Evolutionary conservation across 1,140 invertebrate species (phyloP), one percentile per base, ranked within the genome.

Genomic region (Drosophila parvula): DNA sequence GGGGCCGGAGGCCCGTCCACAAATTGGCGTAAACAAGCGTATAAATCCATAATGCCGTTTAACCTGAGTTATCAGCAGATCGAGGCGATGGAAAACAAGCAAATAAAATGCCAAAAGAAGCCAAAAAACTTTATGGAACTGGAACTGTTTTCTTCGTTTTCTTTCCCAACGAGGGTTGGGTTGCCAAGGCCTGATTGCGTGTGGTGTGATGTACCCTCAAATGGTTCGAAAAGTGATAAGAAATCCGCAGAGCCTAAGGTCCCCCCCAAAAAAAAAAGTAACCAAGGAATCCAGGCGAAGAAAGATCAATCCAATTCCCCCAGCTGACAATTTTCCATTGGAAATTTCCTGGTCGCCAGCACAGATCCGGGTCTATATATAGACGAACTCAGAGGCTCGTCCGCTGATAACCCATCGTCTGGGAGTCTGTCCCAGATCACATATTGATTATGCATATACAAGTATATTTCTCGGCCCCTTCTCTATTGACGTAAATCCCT

Each of bases 11-110:
- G 79, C 83, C 76, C 74, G 84, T 71, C 79, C 63, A 18, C n/a
- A 80, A 60, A 60, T 85, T 62, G 78, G 81, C 71, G 84, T 88
- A 88, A 88, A 88, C 83, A 89, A 88, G 79, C 69, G 63, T 83
- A 88, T 88, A 88, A 88, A 88, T 83, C 53, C 73, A 70, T 70
- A 88, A 88, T 76, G 69, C 41, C 53, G 41, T 59, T 75, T 85
- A 85, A 85, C 79, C 79, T 79, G 67, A 82, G 50, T 83, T 83
- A 89, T 89, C 84, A 80, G 74, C 18, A 59, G 68, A 70, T 85
- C 73, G 62, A 30, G 14, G 41, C 56, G 45, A 74, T 47, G 67
- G 28, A 83, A 86, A 89, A 75, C 84, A 84, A 83, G 69, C 84
- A 80, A 78, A 89, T 80, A 88, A 88, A 86, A 82, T 69, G 38